Percentiles rank a stretch among this genome's conserved stretches.
Evolutionary conservation across 2,797 vertebrate genomes (phyloP).

Genomic region (Carcharodon carcharias): DNA sequence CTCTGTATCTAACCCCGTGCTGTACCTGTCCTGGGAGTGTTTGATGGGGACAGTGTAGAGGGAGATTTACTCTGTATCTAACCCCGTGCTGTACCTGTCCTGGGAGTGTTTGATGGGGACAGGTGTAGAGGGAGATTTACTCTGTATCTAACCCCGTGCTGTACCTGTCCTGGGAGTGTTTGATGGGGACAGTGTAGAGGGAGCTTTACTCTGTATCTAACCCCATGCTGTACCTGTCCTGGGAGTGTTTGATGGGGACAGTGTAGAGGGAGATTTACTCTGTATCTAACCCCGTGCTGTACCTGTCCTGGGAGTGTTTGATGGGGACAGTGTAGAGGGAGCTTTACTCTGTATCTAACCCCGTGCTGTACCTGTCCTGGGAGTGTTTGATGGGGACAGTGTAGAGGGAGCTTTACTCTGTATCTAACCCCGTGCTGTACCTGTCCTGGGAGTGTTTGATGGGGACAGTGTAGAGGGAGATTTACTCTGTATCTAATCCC

Average conservation of each 20-base stretch:
- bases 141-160: not conserved
- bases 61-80: not conserved
- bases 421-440: not conserved
- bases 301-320: conserved; percentile 27
- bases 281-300: conserved; percentile 24
- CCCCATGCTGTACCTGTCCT: too few relatives aligned
- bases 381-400: too few relatives aligned
- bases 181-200: too few relatives aligned
- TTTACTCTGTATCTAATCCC: conserved; percentile 21
- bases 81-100: conserved; percentile 4
- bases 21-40: conserved; percentile 37
- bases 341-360: not conserved
- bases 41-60: too few relatives aligned
- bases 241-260: too few relatives aligned
- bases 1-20: conserved; percentile 40
- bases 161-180: too few relatives aligned
- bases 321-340: too few relatives aligned
- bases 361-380: conserved; percentile 23
- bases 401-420: not conserved
- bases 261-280: not conserved
- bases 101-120: too few relatives aligned
- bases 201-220: too few relatives aligned
- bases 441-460: too few relatives aligned
- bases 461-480: too few relatives aligned
- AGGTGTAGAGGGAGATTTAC: too few relatives aligned